Evolutionary conservation across 2,888 invertebrate species (phyloP).

Genomic region (Torymus texanus): DNA sequence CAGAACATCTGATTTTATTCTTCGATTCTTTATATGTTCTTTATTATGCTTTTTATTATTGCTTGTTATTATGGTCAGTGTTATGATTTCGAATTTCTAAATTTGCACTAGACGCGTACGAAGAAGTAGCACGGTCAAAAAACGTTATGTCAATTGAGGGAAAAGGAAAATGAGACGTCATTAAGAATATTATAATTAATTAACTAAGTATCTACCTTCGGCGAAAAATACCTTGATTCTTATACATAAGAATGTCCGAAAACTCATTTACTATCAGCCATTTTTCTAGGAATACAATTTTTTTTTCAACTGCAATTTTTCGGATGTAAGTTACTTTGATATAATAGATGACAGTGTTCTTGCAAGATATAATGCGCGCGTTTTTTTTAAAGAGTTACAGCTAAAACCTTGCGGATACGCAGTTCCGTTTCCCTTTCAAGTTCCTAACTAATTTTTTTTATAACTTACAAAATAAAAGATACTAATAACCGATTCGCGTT

Average conservation of each 20-base stretch:
- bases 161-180: conserved; percentile 40
- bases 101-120: conserved; percentile 46
- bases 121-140: conserved; percentile 50
- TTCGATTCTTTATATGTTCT: conserved; percentile 37
- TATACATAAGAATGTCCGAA: conserved; percentile 36
- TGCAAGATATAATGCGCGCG: conserved; percentile 46
- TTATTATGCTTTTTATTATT: conserved; percentile 33
- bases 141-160: conserved; percentile 22
- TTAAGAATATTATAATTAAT: conserved; percentile 43
- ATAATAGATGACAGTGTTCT: conserved; percentile 39
- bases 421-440: conserved; percentile 47
- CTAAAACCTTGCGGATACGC: conserved; percentile 44
- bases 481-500: conserved; percentile 40
- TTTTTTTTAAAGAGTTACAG: conserved; percentile 29
- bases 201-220: conserved; percentile 48
- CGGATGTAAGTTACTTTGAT: conserved; percentile 21
- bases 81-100: conserved; percentile 40
- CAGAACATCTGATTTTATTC: conserved; percentile 49
- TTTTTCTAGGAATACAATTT: conserved; percentile 47
- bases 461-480: conserved; percentile 42
- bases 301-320: conserved; percentile 40
- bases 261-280: conserved; percentile 42
- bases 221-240: conserved; percentile 44
- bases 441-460: conserved; percentile 38
- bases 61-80: conserved; percentile 24